Evolutionary conservation across 2,888 invertebrate genomes (phyloP).

Genomic region (Lypha dubia): DNA sequence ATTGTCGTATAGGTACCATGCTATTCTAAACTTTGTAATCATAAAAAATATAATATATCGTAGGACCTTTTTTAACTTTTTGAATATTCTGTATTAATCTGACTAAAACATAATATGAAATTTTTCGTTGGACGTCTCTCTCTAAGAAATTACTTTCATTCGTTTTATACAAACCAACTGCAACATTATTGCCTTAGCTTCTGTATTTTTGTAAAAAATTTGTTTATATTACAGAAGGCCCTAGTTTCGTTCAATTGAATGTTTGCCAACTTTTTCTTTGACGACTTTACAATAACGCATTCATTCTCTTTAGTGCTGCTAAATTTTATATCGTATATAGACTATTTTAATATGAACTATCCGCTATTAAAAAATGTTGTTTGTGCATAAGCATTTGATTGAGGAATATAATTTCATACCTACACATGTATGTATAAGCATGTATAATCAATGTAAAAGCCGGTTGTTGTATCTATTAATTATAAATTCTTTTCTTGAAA

Average conservation of each 20-base stretch:
- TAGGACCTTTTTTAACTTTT: too few species aligned
- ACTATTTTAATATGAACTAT: neutral
- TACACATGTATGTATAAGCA: neutral
- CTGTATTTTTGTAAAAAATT: neutral
- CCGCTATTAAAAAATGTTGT: neutral
- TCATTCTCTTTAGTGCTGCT: conserved; percentile 43
- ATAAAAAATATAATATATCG: too few species aligned
- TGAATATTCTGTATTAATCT: too few species aligned
- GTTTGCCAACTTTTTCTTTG: conserved; percentile 64
- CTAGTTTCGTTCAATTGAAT: conserved; percentile 64
- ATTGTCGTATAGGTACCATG: too few species aligned
- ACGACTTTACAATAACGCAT: conserved; percentile 49
- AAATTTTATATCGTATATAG: conserved; percentile 56
- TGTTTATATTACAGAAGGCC: conserved; percentile 30
- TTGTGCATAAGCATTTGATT: neutral
- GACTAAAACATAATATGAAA: too few species aligned
- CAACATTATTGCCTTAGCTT: too few species aligned
- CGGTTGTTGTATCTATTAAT: neutral
- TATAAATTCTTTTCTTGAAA: neutral
- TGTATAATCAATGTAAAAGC: neutral
- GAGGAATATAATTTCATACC: neutral
- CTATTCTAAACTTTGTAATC: too few species aligned
- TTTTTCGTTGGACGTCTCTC: too few species aligned
- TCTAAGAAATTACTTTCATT: too few species aligned
- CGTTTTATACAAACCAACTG: too few species aligned